Conservation (phyloP, 2,888 invertebrate genomes). For the Bhutanitis thaidina region DNA sequence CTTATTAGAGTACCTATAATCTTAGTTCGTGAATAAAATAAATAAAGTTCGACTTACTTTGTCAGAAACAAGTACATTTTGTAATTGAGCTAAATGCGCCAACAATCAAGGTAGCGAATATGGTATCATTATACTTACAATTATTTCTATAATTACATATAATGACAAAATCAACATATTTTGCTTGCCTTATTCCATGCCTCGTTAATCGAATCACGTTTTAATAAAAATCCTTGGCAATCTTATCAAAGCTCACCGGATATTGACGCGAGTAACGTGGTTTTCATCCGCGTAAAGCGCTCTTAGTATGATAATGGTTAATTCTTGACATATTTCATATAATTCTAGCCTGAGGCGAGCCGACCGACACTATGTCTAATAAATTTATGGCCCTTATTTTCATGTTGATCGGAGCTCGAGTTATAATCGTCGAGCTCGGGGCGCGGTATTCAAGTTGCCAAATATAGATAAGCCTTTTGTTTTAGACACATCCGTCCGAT, state of each 20-base stretch:
- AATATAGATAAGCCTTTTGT: background rate
- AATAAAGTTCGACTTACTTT: no score
- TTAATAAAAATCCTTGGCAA: conserved; percentile 25
- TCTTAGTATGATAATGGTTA: conserved; percentile 72
- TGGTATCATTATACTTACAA: background rate
- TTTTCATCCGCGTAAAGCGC: conserved; percentile 59
- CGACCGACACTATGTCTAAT: conserved; percentile 78
- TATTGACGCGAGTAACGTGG: conserved; percentile 43
- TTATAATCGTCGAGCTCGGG: conserved; percentile 74
- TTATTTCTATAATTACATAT: conserved; percentile 10
- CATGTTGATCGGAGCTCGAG: conserved; percentile 77
- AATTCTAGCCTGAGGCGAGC: conserved; percentile 69
- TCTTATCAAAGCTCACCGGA: conserved; percentile 42
- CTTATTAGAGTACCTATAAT: no score
- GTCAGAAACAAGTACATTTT: no score
- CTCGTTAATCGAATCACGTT: conserved; percentile 22
- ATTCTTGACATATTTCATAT: conserved; percentile 78
- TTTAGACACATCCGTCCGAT: no score
- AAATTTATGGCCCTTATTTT: conserved; percentile 78
- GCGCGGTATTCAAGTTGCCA: conserved; percentile 52
- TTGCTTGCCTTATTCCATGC: conserved; percentile 18
- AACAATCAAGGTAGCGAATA: no score
- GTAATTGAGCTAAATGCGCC: no score
- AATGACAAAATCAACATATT: conserved; percentile 5
- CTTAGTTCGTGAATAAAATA: no score